Percentiles rank a stretch among this genome's conserved stretches.
Evolutionary conservation across 2,797 vertebrate species (phyloP).

Genomic region (Acestrorhynchus altus): DNA sequence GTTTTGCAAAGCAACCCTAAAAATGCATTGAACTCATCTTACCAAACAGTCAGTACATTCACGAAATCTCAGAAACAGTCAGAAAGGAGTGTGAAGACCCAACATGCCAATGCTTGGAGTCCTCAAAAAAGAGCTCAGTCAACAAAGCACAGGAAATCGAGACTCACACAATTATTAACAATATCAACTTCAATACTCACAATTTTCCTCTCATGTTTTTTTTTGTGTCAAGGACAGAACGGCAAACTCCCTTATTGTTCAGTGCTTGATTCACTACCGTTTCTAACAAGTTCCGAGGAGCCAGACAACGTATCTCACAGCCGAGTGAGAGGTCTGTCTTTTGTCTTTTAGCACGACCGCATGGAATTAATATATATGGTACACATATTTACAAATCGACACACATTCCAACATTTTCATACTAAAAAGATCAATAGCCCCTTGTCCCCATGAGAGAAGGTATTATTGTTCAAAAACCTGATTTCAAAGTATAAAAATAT

Average conservation of each 20-base stretch:
- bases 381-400: constrained; percentile 70
- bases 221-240: constrained; percentile 17
- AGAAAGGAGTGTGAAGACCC: constrained; percentile 16
- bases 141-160: constrained; percentile 41
- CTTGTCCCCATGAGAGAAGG: constrained; percentile 84
- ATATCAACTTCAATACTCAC: constrained; percentile 40
- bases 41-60: constrained; percentile 12
- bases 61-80: constrained; percentile 25
- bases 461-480: constrained; percentile 79
- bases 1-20: not conserved
- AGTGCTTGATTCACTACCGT: constrained; percentile 11
- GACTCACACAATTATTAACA: constrained; percentile 40
- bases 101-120: constrained; percentile 10
- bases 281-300: constrained; percentile 15
- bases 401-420: constrained; percentile 74
- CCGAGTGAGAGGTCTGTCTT: constrained; percentile 50
- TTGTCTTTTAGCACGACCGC: constrained; percentile 46
- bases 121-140: constrained; percentile 24
- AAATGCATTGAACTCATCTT: not conserved
- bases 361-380: constrained; percentile 56
- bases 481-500: constrained; percentile 85
- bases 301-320: constrained; percentile 23
- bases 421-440: constrained; percentile 83
- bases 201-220: constrained; percentile 26
- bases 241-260: not conserved